These are phyloP conservation scores for Drosophila leontia DNA, from an alignment of 1,140 invertebrate genomes.

Conservation along the genomic window DNA sequence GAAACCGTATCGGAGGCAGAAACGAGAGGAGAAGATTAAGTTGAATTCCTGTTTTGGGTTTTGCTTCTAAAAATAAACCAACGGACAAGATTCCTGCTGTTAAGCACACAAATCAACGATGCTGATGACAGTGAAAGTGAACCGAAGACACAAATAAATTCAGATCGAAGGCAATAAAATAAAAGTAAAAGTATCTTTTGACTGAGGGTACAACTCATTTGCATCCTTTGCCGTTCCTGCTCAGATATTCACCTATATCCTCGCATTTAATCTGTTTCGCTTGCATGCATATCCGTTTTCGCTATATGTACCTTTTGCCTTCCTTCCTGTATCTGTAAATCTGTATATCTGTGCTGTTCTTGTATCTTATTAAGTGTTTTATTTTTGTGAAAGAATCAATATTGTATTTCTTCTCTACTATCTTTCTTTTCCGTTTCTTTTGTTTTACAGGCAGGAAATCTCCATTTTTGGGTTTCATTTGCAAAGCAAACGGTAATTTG, in stretches of 20 bases:
- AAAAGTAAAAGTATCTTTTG: constrained; percentile 41
- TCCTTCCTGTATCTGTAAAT: background rate
- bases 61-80: constrained; percentile 54
- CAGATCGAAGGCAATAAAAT: constrained; percentile 27
- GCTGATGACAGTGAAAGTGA: constrained; percentile 60
- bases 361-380: constrained; percentile 24
- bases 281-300: constrained; percentile 16
- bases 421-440: constrained; percentile 69
- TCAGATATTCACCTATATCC: background rate
- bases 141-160: constrained; percentile 34
- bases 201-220: background rate
- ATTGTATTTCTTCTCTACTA: constrained; percentile 68
- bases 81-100: constrained; percentile 43
- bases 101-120: constrained; percentile 47
- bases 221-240: constrained; percentile 15
- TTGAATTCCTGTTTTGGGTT: constrained; percentile 54
- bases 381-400: constrained; percentile 41
- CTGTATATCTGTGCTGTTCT: constrained; percentile 11
- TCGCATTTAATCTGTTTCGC: constrained; percentile 8
- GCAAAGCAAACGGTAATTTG: constrained; percentile 84
- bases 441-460: constrained; percentile 84
- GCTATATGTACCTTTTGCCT: background rate
- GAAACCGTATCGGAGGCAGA: constrained; percentile 21
- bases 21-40: constrained; percentile 38
- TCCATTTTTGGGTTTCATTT: constrained; percentile 85